These are phyloP conservation scores for Muscicapa comitata DNA, from an alignment of 2,797 vertebrate genomes.

Conservation along the genomic window DNA sequence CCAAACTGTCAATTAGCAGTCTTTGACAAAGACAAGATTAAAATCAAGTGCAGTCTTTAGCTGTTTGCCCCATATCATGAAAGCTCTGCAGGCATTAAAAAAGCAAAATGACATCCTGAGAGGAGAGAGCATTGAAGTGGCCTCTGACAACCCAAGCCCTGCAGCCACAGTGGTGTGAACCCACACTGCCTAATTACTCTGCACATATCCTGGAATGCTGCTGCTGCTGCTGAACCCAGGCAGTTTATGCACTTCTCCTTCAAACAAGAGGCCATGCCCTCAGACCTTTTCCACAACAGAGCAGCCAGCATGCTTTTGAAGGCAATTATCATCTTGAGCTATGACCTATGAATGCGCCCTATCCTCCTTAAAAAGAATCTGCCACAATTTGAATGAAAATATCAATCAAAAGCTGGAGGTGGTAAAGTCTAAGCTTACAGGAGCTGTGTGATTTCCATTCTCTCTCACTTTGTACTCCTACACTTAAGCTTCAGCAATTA, in stretches of 20 bases:
- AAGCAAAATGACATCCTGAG: not conserved
- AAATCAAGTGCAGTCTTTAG: not conserved
- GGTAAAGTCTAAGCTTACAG: not conserved
- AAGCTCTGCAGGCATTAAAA: not conserved
- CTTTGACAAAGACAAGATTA: not conserved
- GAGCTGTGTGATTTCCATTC: not conserved
- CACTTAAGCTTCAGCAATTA: not conserved
- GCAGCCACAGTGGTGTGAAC: not conserved
- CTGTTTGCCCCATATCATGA: not conserved
- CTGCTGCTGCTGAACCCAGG: not conserved
- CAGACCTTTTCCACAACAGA: not conserved
- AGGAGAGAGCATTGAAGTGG: not conserved
- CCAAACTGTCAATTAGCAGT: not conserved
- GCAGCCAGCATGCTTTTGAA: not conserved
- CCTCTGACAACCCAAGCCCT: not conserved
- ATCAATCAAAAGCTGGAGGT: not conserved
- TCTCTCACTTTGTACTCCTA: not conserved
- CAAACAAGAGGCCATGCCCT: not conserved
- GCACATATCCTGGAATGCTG: not conserved
- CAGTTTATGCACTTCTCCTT: not conserved
- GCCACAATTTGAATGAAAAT: not conserved
- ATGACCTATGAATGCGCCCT: not conserved
- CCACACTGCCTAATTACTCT: not conserved
- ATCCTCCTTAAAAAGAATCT: not conserved
- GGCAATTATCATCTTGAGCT: not conserved